A percentile compares a stretch with the other conserved stretches of the same genome.
phyloP scores from a whole-genome alignment of 2,888 invertebrate species.

The Rhogogaster chlorosoma region DNA sequence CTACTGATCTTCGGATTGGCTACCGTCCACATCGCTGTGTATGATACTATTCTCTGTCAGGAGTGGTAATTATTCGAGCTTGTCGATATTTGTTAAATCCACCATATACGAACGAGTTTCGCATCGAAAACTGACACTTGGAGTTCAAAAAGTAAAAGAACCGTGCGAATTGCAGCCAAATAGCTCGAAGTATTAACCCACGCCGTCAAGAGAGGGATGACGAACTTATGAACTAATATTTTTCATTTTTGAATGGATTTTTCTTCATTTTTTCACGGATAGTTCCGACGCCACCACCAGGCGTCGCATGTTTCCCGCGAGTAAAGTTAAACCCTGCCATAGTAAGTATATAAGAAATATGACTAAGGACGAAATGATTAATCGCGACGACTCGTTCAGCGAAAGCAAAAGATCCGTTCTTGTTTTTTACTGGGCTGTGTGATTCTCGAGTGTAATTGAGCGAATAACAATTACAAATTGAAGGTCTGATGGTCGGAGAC shows the following conservation, averaged over 20 bases:
- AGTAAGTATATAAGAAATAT: not conserved
- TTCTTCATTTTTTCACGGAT: not conserved
- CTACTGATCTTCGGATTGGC: constrained; percentile 8
- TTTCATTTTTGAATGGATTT: not conserved
- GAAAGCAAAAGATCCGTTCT: not conserved
- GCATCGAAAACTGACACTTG: not conserved
- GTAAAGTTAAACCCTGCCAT: not conserved
- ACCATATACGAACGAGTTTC: not conserved
- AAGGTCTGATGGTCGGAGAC: not conserved
- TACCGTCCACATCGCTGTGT: not conserved
- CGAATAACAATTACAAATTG: not conserved
- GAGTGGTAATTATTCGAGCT: too few species aligned
- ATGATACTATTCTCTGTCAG: not conserved
- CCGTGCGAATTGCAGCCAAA: not conserved
- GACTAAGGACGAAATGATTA: not conserved
- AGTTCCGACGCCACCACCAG: not conserved
- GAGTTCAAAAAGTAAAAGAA: not conserved
- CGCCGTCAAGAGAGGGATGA: not conserved
- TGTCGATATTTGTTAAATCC: not conserved
- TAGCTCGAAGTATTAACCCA: not conserved
- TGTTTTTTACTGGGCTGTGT: not conserved
- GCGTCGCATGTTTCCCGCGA: not conserved
- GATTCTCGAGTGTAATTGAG: not conserved
- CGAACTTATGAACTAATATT: not conserved
- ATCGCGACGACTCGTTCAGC: not conserved